Conservation (phyloP, 1,140 invertebrate genomes). For the Helicorthomorpha holstii region DNA sequence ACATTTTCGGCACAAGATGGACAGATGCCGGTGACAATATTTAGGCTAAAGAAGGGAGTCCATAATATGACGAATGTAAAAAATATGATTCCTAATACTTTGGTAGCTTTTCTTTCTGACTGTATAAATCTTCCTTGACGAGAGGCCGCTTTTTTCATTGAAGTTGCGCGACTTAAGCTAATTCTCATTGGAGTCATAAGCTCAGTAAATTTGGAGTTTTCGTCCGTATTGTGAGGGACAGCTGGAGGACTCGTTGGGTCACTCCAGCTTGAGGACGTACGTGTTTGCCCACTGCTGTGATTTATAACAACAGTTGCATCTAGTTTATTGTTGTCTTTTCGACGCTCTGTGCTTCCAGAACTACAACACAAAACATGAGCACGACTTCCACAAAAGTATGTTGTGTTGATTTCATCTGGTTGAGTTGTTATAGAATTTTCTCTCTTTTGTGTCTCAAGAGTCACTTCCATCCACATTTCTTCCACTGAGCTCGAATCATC, state of each 20-base stretch:
- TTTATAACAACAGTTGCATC: no score
- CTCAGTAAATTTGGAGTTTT: neutral
- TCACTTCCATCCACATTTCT: slow-evolving; percentile 4
- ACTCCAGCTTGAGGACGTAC: neutral
- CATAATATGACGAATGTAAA: slow-evolving; percentile 84
- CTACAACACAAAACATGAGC: no score
- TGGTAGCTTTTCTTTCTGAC: slow-evolving; percentile 83
- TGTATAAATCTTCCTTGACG: slow-evolving; percentile 60
- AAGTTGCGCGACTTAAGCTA: slow-evolving; percentile 27
- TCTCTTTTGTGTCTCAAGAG: neutral
- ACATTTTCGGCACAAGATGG: slow-evolving; percentile 54
- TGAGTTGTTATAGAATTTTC: neutral
- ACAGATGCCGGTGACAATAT: slow-evolving; percentile 59
- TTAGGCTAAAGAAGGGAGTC: slow-evolving; percentile 84
- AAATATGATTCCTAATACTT: slow-evolving; percentile 80
- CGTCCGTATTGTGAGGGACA: neutral
- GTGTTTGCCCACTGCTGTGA: no score
- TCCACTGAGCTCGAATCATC: neutral
- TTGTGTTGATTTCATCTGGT: no score
- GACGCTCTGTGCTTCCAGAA: no score
- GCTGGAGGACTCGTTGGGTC: neutral
- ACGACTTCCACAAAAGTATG: no score
- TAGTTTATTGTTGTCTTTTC: no score
- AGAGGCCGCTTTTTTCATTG: slow-evolving; percentile 57
- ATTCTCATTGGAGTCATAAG: neutral